These are phyloP conservation scores for Lethenteron reissneri DNA, from an alignment of 2,113 vertebrate species.

Conservation along the genomic window DNA sequence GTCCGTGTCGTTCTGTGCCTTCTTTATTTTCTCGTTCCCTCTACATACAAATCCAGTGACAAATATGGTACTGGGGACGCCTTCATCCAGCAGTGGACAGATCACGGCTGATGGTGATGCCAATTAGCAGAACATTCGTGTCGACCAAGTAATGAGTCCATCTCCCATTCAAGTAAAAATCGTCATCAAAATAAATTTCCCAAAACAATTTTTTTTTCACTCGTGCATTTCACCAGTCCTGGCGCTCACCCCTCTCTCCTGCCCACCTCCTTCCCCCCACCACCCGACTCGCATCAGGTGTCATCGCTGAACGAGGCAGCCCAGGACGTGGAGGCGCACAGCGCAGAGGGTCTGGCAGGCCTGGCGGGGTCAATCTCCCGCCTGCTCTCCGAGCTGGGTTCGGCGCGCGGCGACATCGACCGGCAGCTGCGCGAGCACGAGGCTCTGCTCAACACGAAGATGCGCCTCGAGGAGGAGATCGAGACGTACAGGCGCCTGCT, in stretches of 20 bases:
- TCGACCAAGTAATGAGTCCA: too few species aligned
- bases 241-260: not conserved
- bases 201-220: too few species aligned
- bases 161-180: too few species aligned
- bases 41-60: too few species aligned
- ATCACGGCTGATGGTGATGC: too few species aligned
- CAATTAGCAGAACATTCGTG: too few species aligned
- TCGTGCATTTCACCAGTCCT: not conserved
- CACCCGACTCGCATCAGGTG: conserved; percentile 16
- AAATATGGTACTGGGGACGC: too few species aligned
- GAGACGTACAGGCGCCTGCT: conserved; percentile 23
- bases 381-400: conserved; percentile 22
- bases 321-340: conserved; percentile 15
- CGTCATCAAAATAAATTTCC: too few species aligned
- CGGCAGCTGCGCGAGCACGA: conserved; percentile 22
- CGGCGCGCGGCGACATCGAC: conserved; percentile 21
- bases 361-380: conserved; percentile 15
- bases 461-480: conserved; percentile 35
- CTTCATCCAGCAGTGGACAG: too few species aligned
- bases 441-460: conserved; percentile 28
- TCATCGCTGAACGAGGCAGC: conserved; percentile 20
- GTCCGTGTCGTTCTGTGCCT: too few species aligned
- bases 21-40: too few species aligned
- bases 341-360: conserved; percentile 11
- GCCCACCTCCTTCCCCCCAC: not conserved